Base-by-base conservation (phyloP, 2,113 vertebrate genomes). In the Carlito syrichta region DNA sequence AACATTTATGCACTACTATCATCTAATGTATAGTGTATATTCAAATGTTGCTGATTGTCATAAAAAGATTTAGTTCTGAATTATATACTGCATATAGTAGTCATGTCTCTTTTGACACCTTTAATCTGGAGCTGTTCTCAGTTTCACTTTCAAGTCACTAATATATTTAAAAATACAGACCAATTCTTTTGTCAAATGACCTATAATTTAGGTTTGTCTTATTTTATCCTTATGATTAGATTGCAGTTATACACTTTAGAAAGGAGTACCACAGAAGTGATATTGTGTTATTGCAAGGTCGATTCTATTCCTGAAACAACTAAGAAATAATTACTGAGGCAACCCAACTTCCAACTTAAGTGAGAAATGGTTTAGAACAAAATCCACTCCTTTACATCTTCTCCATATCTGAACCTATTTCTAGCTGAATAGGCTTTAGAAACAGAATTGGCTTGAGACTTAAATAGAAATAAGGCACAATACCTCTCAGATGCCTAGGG, bases 331-430 rank as follows among this genome's bases (percentile, higher is more conserved):
- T 69, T 95, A 45, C 19, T 38, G 62, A 13, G 4, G 43, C n/a
- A 56, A 77, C n/a, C 6, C 25, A 77, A 25, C 32, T 86, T 60
- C 62, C 48, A 19, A 56, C 40, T 73, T 86, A 43, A 2, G 0
- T 69, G 19, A 96, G 87, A 96, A 95, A 83, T 50, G 58, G 38
- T 38, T 92, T 60, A 40, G 71, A 71, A 83, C 86, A 92, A 84
- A 82, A 62, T 16, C 8, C 17, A 48, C 6, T n/a, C n/a, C 25
- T 12, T 11, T 91, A 1, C 0, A 0, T 83, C 66, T 82, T 23
- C 84, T 16, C 40, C 7, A 30, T n/a, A 27, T 62, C 22, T 52
- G 50, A 88, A 74, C 38, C 2, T 4, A 1, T 54, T 89, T 48
- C 48, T 68, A 23, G 25, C 16, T 27, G 48, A 35, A 95, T 94